Base-by-base conservation (phyloP, 2,888 invertebrate species). In the Nemurella pictetii region DNA sequence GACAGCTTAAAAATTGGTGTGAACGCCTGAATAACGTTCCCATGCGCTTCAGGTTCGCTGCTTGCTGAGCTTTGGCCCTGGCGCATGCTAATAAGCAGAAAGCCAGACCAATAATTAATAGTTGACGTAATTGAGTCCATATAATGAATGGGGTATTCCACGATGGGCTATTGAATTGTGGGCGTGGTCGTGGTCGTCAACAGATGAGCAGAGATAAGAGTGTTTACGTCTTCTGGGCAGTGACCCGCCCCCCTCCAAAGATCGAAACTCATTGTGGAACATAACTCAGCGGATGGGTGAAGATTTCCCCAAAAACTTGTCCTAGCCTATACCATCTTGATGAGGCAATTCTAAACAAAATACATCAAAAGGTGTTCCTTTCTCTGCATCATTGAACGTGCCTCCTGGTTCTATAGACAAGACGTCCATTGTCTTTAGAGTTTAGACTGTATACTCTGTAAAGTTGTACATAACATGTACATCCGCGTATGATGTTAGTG, bases 61-160 rank as follows among this genome's bases (percentile, higher is more conserved):
- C n/a, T n/a, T 55, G 15, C 9, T 20, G 55, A 55, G 55, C 55
- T 55, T 3, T 55, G 55, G 55, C 55, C 55, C 20, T 20, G 55
- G 55, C 55, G 20, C 55, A 55, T 55, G 55, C 55, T 55, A 55
- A 55, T 20, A 12, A 12, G 15, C 55, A 12, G 20, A 55, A 20
- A 55, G 55, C 20, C 55, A 7, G 55, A 12, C 2, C 75, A 75
- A 28, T 28, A 75, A 75, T 75, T 75, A 75, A 75, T 75, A 75
- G 26, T 75, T 75, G 75, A 75, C 75, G 28, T 75, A 75, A 75
- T 75, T 75, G 75, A 27, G 75, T 75, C 75, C 75, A 12, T n/a
- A 75, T 75, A 75, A 75, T 75, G 75, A 75, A 75, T 75, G 28
- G 26, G 75, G 26, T 9, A 55, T 20, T 55, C 9, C 55, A 25